Conservation (phyloP, 2,113 vertebrate species). For the Peromyscus polionotus region DNA sequence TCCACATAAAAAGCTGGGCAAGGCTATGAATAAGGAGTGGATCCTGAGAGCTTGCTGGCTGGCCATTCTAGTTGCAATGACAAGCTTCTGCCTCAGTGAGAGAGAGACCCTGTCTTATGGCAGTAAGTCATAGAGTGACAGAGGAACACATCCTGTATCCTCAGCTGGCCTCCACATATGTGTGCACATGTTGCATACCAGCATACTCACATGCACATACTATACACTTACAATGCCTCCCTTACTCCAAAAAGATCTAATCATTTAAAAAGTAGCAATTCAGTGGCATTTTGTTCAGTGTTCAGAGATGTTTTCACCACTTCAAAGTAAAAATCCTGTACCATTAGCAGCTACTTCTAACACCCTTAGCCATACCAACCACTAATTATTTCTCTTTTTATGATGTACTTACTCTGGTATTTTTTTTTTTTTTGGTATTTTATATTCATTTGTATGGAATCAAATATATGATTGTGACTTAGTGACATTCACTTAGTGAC, state of each 20-base stretch:
- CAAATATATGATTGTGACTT: not conserved
- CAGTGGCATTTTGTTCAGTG: not conserved
- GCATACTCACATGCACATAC: not conserved
- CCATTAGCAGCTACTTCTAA: not conserved
- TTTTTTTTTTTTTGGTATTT: not conserved
- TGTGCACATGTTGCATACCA: no score
- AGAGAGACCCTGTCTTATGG: not conserved
- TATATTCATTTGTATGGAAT: not conserved
- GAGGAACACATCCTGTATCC: not conserved
- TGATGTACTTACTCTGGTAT: conserved; percentile 6
- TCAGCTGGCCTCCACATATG: not conserved
- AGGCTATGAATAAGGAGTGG: not conserved
- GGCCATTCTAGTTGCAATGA: not conserved
- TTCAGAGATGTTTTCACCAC: not conserved
- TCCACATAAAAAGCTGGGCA: not conserved
- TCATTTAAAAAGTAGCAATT: conserved; percentile 5
- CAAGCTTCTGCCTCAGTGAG: not conserved
- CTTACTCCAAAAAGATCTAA: not conserved
- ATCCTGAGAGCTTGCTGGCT: not conserved
- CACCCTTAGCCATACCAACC: not conserved
- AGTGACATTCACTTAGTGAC: not conserved
- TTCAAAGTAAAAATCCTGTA: not conserved
- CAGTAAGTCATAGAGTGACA: not conserved
- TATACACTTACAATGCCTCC: no score
- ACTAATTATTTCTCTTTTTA: not conserved